Conservation (phyloP, 2,888 invertebrate genomes). For the Thelaira solivaga region DNA sequence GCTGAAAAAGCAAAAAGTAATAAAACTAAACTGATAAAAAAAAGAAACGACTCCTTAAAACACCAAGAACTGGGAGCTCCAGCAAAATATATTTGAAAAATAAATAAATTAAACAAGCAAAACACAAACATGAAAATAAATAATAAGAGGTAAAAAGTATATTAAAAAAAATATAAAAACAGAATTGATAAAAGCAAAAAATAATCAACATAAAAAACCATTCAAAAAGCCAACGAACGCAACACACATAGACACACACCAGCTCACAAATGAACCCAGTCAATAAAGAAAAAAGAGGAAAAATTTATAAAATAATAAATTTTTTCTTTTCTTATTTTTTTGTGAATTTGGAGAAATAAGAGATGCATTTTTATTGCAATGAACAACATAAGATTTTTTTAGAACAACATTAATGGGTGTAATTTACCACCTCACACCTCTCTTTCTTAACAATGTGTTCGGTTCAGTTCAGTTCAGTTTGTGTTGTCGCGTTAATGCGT, state of each 20-base stretch:
- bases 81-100: slow-evolving; percentile 25
- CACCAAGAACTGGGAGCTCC: slow-evolving; percentile 31
- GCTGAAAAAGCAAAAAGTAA: too few relatives aligned
- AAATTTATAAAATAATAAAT: too few relatives aligned
- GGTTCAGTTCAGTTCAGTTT: background rate
- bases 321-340: too few relatives aligned
- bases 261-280: background rate
- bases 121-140: slow-evolving; percentile 60
- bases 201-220: slow-evolving; percentile 45
- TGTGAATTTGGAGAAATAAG: too few relatives aligned
- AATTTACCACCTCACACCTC: too few relatives aligned
- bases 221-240: slow-evolving; percentile 55
- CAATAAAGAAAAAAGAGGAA: background rate
- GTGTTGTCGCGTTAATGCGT: background rate
- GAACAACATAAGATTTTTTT: background rate
- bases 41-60: background rate
- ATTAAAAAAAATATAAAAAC: slow-evolving; percentile 43
- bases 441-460: too few relatives aligned
- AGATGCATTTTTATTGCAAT: too few relatives aligned
- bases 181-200: slow-evolving; percentile 30
- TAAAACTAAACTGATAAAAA: background rate
- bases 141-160: slow-evolving; percentile 58
- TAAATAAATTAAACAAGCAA: slow-evolving; percentile 45
- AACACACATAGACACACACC: slow-evolving; percentile 5
- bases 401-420: background rate